Conservation (phyloP, 2,113 vertebrate species). For the Equus przewalskii region DNA sequence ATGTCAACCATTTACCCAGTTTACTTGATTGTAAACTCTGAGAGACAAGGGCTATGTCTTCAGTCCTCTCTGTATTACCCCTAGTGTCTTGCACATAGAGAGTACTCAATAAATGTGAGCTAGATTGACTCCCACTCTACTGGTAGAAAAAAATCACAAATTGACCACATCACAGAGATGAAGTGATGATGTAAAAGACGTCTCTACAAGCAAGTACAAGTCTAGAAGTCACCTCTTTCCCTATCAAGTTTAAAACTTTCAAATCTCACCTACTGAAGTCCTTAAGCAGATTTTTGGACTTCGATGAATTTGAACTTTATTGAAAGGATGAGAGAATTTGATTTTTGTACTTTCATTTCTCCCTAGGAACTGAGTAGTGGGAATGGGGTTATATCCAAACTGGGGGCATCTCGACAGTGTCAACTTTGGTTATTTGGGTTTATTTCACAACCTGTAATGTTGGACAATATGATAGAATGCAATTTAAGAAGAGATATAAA, state of each 20-base stretch:
- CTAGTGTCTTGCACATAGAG: not conserved
- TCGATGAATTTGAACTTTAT: not conserved
- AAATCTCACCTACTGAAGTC: not conserved
- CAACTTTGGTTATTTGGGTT: not conserved
- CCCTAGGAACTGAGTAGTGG: not conserved
- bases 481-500: constrained; percentile 15
- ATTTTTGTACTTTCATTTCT: not conserved
- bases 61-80: not conserved
- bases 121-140: not conserved
- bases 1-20: not conserved
- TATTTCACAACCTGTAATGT: not conserved
- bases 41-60: not conserved
- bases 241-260: not conserved
- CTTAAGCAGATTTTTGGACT: not conserved
- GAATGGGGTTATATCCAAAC: not conserved
- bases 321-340: not conserved
- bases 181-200: not conserved
- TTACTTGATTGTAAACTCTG: not conserved
- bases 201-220: not conserved
- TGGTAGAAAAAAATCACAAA: not conserved
- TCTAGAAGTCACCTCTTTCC: not conserved
- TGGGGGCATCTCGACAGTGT: not conserved
- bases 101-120: not conserved
- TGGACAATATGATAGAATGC: not conserved
- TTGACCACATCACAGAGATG: not conserved